Percentiles rank a stretch among this genome's conserved stretches.
phyloP scores from a whole-genome alignment of 1,140 invertebrate genomes.

The Tetramorium simillimum region DNA sequence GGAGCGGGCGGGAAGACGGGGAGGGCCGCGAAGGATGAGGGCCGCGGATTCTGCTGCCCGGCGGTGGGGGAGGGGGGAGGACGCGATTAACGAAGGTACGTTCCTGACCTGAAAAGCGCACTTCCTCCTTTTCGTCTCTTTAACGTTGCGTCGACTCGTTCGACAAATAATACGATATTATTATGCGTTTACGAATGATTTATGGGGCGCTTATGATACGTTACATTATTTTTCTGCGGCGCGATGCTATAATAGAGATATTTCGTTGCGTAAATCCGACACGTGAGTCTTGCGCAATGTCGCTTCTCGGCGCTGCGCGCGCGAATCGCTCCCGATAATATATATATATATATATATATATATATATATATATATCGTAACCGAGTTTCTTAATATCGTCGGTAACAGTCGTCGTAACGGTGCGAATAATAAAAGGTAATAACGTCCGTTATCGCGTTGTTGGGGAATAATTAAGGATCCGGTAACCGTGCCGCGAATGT shows the following conservation, averaged over 20 bases:
- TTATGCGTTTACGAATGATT: constrained; percentile 49
- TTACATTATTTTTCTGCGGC: constrained; percentile 36
- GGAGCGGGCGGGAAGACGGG: neutral
- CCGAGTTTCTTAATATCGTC: constrained; percentile 30
- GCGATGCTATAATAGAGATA: constrained; percentile 52
- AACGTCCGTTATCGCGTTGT: constrained; percentile 2
- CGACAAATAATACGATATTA: constrained; percentile 61
- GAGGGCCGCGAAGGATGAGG: constrained; percentile 33
- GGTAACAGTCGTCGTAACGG: neutral
- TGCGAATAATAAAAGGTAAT: constrained; percentile 3
- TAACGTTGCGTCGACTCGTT: constrained; percentile 27
- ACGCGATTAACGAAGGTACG: constrained; percentile 30
- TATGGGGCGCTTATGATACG: constrained; percentile 49
- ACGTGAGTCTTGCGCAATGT: constrained; percentile 32
- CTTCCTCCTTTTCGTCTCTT: constrained; percentile 54
- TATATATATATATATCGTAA: neutral
- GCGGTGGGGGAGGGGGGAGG: neutral
- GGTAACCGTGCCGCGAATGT: neutral
- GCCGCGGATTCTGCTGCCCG: constrained; percentile 19
- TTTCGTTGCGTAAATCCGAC: constrained; percentile 46
- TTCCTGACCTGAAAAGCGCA: constrained; percentile 71
- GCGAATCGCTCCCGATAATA: constrained; percentile 16
- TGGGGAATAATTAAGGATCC: neutral
- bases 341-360: neutral
- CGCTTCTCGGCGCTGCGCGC: neutral